A percentile compares a stretch with the other conserved stretches of the same genome.
phyloP scores from a whole-genome alignment of 2,888 invertebrate genomes.

The Erynnis tages region DNA sequence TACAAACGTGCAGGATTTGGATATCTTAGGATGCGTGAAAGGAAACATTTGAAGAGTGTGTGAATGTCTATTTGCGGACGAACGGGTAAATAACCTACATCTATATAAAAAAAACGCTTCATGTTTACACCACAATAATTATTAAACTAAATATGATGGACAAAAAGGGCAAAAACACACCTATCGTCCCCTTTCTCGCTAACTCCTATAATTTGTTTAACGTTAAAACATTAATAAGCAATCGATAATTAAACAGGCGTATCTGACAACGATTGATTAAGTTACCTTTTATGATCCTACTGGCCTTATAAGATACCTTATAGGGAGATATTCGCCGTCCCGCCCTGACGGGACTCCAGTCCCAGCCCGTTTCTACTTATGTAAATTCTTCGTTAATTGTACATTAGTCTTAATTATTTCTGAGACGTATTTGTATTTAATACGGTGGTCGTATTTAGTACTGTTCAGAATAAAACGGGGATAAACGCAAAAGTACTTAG shows the following conservation, averaged over 20 bases:
- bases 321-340: background rate
- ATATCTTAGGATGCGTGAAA: too few species aligned
- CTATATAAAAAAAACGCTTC: too few species aligned
- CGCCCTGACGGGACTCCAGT: background rate
- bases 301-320: background rate
- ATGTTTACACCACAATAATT: too few species aligned
- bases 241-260: conserved; percentile 19
- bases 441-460: background rate
- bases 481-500: background rate
- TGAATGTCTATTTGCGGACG: too few species aligned
- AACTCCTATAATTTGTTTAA: background rate
- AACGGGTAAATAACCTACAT: too few species aligned
- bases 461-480: background rate
- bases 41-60: too few species aligned
- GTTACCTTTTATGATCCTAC: conserved; percentile 8
- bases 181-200: background rate
- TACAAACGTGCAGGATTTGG: too few species aligned
- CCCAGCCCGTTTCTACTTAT: conserved; percentile 1
- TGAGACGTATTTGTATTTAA: conserved; percentile 1
- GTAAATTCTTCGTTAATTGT: conserved; percentile 10
- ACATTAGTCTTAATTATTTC: conserved; percentile 16
- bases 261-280: conserved; percentile 16
- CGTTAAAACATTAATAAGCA: conserved; percentile 5
- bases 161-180: too few species aligned
- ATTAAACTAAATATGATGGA: too few species aligned